These are phyloP conservation scores for Harpalus rufipes DNA, from an alignment of 2,888 invertebrate species.

Conservation along the genomic window DNA sequence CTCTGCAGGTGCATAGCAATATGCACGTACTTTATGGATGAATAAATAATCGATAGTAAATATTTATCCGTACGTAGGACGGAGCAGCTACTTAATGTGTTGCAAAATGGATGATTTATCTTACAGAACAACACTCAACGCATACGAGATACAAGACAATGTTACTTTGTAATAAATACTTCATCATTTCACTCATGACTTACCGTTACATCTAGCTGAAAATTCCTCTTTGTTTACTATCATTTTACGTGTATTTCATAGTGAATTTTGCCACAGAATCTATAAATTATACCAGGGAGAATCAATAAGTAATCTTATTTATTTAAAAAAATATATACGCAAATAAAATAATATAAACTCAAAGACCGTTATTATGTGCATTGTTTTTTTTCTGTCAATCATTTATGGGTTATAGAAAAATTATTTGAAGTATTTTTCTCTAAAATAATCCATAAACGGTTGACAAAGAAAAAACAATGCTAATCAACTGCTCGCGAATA, in stretches of 20 bases:
- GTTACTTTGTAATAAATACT: neutral
- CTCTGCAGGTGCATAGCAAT: slow-evolving; percentile 47
- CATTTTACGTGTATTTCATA: neutral
- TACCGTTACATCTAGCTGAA: neutral
- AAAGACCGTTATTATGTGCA: too few relatives aligned
- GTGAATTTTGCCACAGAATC: too few relatives aligned
- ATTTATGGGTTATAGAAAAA: too few relatives aligned
- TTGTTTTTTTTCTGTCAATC: too few relatives aligned
- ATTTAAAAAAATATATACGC: too few relatives aligned
- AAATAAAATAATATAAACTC: too few relatives aligned
- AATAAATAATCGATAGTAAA: slow-evolving; percentile 62
- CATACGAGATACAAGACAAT: neutral
- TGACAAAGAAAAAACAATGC: too few relatives aligned
- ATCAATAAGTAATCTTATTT: too few relatives aligned
- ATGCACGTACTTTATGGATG: slow-evolving; percentile 55
- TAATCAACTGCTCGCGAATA: too few relatives aligned
- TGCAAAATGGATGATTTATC: slow-evolving; percentile 61
- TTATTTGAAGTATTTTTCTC: too few relatives aligned
- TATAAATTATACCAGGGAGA: too few relatives aligned
- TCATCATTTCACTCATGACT: slow-evolving; percentile 1
- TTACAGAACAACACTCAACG: neutral
- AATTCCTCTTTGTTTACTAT: neutral
- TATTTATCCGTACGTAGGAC: slow-evolving; percentile 53
- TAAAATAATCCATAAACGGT: too few relatives aligned
- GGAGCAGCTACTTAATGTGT: slow-evolving; percentile 56